Base-by-base conservation (phyloP, 1,140 invertebrate genomes). In the Drosophila asahinai region DNA sequence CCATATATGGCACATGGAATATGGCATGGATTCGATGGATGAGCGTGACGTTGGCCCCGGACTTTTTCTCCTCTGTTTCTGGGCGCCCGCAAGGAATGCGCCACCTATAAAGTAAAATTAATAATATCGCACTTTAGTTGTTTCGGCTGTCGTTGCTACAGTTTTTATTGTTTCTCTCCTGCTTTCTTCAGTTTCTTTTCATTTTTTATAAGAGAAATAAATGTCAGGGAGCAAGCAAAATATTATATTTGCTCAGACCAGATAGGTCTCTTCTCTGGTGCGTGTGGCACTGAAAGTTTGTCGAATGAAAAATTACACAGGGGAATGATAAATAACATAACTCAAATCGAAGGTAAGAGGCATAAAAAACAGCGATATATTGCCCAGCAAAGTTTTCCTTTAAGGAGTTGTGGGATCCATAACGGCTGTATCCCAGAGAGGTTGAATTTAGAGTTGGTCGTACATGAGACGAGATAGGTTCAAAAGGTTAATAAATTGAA, bases 311-410 rank as follows among this genome's bases (percentile, higher is more conserved):
- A 91, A 91, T 91, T 87, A 75, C 81, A 47, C 48, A 33, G 57
- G 14, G 48, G 22, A 91, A 91, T 91, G 87, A 91, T 91, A 91
- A 91, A 91, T 91, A 87, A 91, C 67, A 65, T 51, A 68, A 43
- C 86, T 59, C 73, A 73, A 77, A 72, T 38, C 67, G 45, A 72
- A 60, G 52, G 43, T 51, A 60, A 59, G 61, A 22, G 30, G 19
- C 42, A 66, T 71, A 76, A 81, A 58, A 67, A 80, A 63, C 22
- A 8, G 8, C 15, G 14, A 40, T 42, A 57, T 40, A 43, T 61
- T n/a, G 49, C 43, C 25, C 8, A 30, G 25, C 40, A 51, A 54
- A 33, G 62, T 68, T 15, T 48, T 52, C 4, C 30, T 49, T 55
- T 25, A 38, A 55, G 47, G 15, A 75, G 45, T 49, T 66, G 58